Percentiles rank a stretch among this genome's conserved stretches.
phyloP scores from a whole-genome alignment of 2,888 invertebrate species.

The Drosophila koepferae region DNA sequence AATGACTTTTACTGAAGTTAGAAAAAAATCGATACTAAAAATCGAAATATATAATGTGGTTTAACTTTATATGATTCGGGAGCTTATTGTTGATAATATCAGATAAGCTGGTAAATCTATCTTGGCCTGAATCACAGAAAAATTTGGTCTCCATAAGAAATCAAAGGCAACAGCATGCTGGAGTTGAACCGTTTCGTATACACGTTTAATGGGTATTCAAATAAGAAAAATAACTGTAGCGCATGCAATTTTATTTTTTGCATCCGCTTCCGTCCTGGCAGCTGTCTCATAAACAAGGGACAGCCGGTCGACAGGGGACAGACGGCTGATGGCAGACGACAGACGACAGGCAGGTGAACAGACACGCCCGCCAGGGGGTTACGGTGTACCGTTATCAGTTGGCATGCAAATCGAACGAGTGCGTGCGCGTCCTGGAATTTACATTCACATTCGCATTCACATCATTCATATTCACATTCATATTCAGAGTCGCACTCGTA shows the following conservation, averaged over 20 bases:
- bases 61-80: background rate
- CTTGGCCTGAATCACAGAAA: background rate
- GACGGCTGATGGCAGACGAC: background rate
- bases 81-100: background rate
- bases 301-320: background rate
- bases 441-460: conserved; percentile 21
- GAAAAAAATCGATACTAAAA: too few species aligned
- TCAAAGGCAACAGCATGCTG: too few species aligned
- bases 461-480: conserved; percentile 10
- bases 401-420: conserved; percentile 54
- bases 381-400: conserved; percentile 44
- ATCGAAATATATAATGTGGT: too few species aligned
- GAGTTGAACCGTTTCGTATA: background rate
- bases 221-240: conserved; percentile 13
- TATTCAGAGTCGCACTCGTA: background rate
- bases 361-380: background rate
- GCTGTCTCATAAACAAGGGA: conserved; percentile 38
- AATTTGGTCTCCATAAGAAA: too few species aligned
- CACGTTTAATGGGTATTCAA: background rate
- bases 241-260: conserved; percentile 46
- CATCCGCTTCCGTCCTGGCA: conserved; percentile 49
- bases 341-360: conserved; percentile 1
- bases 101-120: background rate
- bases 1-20: too few species aligned
- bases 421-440: conserved; percentile 18